These are phyloP conservation scores for Passer montanus DNA, from an alignment of 2,113 vertebrate species.

Conservation along the genomic window DNA sequence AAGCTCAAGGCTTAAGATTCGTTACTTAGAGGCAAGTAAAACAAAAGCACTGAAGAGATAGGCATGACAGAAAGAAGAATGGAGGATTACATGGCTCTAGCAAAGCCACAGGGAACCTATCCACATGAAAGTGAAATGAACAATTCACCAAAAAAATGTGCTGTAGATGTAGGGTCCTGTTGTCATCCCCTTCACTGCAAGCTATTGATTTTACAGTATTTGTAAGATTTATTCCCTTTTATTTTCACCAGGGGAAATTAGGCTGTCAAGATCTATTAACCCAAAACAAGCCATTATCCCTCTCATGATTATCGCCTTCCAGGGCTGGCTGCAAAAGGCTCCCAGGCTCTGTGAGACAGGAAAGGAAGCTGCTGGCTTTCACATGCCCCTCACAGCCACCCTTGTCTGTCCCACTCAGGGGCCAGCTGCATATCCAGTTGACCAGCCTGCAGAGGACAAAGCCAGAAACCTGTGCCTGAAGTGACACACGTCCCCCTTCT, in stretches of 20 bases:
- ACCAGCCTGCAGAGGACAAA: neutral
- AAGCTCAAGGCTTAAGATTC: neutral
- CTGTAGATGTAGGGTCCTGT: conserved; percentile 31
- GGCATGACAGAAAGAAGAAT: neutral
- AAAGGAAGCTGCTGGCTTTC: neutral
- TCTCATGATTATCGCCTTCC: conserved; percentile 32
- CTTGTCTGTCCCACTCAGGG: neutral
- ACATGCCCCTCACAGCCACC: neutral
- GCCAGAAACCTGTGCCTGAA: neutral
- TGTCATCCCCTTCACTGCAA: conserved; percentile 54
- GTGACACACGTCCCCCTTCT: accelerated
- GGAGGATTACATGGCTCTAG: conserved; percentile 16
- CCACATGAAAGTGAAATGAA: conserved; percentile 4
- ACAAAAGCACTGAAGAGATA: neutral
- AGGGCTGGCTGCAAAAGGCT: neutral
- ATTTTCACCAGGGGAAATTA: conserved; percentile 73
- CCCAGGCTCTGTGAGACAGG: neutral
- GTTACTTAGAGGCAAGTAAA: neutral
- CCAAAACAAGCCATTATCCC: conserved; percentile 64
- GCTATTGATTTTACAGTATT: conserved; percentile 73
- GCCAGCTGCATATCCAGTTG: neutral
- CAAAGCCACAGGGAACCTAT: conserved; percentile 24
- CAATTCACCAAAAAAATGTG: conserved; percentile 21
- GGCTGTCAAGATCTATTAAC: conserved; percentile 69
- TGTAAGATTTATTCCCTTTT: conserved; percentile 69